phyloP scores from a whole-genome alignment of 2,888 invertebrate species.

The Bugulina stolonifera region DNA sequence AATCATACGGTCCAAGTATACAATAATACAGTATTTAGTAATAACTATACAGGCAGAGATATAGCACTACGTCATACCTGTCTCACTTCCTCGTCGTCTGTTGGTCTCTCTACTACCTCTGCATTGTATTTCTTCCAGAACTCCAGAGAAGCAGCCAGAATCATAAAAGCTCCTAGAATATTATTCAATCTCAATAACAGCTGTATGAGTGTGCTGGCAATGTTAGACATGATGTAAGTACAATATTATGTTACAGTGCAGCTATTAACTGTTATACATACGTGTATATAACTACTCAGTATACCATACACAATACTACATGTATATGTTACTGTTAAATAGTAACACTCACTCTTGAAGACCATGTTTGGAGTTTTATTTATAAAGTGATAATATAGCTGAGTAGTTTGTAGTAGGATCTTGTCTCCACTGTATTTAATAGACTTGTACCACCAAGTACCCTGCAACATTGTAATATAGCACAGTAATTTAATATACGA shows the following conservation, averaged over 20 bases:
- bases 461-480: conserved; percentile 58
- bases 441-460: conserved; percentile 98
- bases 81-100: conserved; percentile 91
- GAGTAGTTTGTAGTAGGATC: conserved; percentile 87
- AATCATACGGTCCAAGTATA: no score
- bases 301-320: no score
- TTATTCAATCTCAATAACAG: no score
- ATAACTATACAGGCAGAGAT: no score
- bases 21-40: no score
- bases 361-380: conserved; percentile 93
- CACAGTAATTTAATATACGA: no score
- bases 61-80: conserved; percentile 59
- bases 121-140: conserved; percentile 90
- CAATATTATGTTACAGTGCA: no score
- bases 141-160: conserved; percentile 90
- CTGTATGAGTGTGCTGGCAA: neutral
- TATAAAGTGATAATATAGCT: conserved; percentile 90
- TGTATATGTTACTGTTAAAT: no score
- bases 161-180: conserved; percentile 75
- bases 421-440: conserved; percentile 95
- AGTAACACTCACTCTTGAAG: conserved; percentile 72
- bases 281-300: no score
- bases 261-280: no score
- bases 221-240: no score
- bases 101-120: conserved; percentile 83